Evolutionary conservation across 1,140 invertebrate species (phyloP), one percentile per base, ranked within the genome.

Genomic region (Sogatella furcifera): DNA sequence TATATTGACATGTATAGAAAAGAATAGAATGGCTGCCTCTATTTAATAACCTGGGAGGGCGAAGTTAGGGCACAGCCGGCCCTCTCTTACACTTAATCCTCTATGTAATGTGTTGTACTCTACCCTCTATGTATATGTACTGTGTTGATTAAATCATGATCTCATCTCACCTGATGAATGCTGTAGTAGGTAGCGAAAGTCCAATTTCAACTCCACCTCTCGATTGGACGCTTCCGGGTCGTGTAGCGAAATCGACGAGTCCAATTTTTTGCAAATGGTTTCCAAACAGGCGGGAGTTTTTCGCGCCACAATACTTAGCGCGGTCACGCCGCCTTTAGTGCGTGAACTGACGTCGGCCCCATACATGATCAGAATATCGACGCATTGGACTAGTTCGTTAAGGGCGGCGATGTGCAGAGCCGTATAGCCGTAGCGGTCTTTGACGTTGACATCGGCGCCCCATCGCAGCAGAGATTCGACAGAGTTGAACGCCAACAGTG

Each of bases 401-500:
- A 90, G 71, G 6, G 91, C 89, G 5, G 90, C 90, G 44, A 95
- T 80, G 69, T 95, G 92, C 14, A 95, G 74, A 0, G 92, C 88
- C 0, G 90, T 91, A 70, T 92, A 93, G 0, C 92, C 92, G 67
- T 91, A 92, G 62, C 88, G 85, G 67, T 95, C 92, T 66, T 88
- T 84, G 44, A 84, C 80, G 69, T 94, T 92, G 0, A 93, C 85
- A 66, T 92, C 84, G 4, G 89, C 86, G 8, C 86, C 86, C 78
- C 85, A 86, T 62, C 79, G 81, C 17, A 90, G 82, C 3, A 90
- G 72, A 17, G 67, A 80, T 68, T 89, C 86, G 34, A 87, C 82
- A 9, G 88, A 85, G 63, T 88, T 85, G 64, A 86, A 87, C 14
- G 86, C 85, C 41, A 84, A 75, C 44, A 87, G 77, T 0, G 84